phyloP scores from a whole-genome alignment of 2,888 invertebrate genomes.

The Drosophila mulleri region DNA sequence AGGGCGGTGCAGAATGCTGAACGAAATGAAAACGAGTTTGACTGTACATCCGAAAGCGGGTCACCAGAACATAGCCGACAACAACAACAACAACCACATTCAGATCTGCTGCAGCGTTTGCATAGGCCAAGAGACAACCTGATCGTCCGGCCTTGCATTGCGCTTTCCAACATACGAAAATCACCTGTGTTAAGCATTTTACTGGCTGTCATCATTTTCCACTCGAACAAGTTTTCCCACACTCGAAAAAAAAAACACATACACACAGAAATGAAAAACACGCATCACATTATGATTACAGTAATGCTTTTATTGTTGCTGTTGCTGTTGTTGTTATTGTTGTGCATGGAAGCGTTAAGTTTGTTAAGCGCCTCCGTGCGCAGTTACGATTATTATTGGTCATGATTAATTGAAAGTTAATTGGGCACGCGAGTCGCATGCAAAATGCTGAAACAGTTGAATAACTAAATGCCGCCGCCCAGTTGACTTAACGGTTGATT shows the following conservation, averaged over 20 bases:
- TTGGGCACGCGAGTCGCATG: constrained; percentile 55
- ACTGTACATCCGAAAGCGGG: constrained; percentile 74
- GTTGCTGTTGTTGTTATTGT: constrained; percentile 17
- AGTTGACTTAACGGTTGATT: constrained; percentile 56
- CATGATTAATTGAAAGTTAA: constrained; percentile 77
- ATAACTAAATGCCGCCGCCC: constrained; percentile 38
- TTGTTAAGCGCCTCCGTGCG: constrained; percentile 45
- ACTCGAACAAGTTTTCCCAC: constrained; percentile 72
- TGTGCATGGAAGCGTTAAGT: constrained; percentile 63
- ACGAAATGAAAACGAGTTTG: constrained; percentile 76
- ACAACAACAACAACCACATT: constrained; percentile 12
- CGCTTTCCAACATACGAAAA: constrained; percentile 55
- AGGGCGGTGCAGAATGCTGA: constrained; percentile 65
- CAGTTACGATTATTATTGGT: constrained; percentile 51
- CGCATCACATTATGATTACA: constrained; percentile 63
- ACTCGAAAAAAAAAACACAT: constrained; percentile 33
- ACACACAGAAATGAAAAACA: constrained; percentile 33
- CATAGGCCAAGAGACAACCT: constrained; percentile 32
- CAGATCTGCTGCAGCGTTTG: constrained; percentile 15
- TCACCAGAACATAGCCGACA: constrained; percentile 77
- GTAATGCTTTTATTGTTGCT: constrained; percentile 31
- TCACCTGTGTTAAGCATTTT: constrained; percentile 47
- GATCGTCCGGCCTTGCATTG: constrained; percentile 60
- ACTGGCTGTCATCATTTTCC: constrained; percentile 60
- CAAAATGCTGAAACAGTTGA: constrained; percentile 37